Evolutionary conservation across 2,113 vertebrate genomes (phyloP).

Genomic region (Erythrolamprus reginae): DNA sequence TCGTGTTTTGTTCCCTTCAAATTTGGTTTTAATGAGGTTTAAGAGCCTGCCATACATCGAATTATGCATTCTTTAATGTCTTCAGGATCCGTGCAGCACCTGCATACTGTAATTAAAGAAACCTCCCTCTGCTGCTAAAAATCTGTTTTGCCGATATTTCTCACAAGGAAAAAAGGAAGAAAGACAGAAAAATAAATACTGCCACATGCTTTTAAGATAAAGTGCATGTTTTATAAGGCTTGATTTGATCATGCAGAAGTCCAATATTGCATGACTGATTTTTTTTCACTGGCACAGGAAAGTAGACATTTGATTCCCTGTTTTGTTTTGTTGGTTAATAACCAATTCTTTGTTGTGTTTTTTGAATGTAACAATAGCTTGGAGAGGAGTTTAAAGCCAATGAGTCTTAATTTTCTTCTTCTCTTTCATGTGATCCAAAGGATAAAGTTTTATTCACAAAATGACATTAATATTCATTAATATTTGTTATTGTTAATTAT

Average conservation of each 20-base stretch:
- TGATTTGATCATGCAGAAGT: slow-evolving; percentile 50
- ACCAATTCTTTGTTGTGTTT: slow-evolving; percentile 40
- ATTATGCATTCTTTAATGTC: not conserved
- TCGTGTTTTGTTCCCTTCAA: not conserved
- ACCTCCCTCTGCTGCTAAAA: not conserved
- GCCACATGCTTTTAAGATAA: slow-evolving; percentile 36
- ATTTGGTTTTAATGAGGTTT: not conserved
- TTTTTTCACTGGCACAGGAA: slow-evolving; percentile 41
- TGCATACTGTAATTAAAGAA: not conserved
- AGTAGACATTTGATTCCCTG: slow-evolving; percentile 26
- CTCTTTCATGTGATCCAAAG: not conserved
- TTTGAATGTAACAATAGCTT: slow-evolving; percentile 9
- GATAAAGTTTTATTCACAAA: not conserved
- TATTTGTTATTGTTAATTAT: too few relatives aligned
- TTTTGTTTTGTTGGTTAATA: slow-evolving; percentile 41
- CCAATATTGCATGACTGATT: slow-evolving; percentile 23
- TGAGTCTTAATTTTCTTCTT: not conserved
- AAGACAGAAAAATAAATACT: slow-evolving; percentile 34
- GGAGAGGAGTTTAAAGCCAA: not conserved
- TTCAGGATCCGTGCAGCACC: not conserved
- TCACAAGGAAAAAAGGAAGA: not conserved
- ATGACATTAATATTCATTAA: slow-evolving; percentile 8
- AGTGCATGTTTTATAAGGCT: slow-evolving; percentile 37
- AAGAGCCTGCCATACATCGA: not conserved
- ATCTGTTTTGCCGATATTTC: not conserved